Evolutionary conservation across 37 sponge, comb jelly and placozoan genomes (phyloP), one percentile per base, ranked within the genome.

Genomic region (Spongilla lacustris): DNA sequence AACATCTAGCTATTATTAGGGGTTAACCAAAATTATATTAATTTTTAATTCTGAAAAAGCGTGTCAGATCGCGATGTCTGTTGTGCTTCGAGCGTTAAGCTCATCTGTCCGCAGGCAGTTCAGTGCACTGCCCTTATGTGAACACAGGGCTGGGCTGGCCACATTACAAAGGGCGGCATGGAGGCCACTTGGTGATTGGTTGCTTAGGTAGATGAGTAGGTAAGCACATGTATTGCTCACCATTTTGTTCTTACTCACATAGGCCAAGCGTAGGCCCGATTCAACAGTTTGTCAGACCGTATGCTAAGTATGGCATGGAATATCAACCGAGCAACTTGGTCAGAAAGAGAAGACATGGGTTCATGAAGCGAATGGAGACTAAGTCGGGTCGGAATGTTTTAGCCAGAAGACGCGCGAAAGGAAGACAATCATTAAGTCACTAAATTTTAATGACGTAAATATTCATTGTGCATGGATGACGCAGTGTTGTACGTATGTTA

Each of bases 261-360:
- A 58, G 58, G 21, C 11, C 58, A 17, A 58, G 58, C 29, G 28
- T 58, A 50, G 67, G 67, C 67, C 88, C 88, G 12, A 22, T 82
- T 0, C 83, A 82, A 28, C 69, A 23, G 69, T 69, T 82, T 37
- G 22, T 33, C 13, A 58, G 81, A 28, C 31, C 8, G 34, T 82
- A 82, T 82, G 88, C 83, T 25, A 37, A 68, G 37, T 73, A 83
- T 83, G 98, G 98, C 25, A 88, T 88, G 88, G 95, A 97, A 50
- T 97, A 97, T 72, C 98, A 97, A 58, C 98, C 98, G 11, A 97
- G 83, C 84, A 95, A 88, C 67, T 49, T 88, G 24, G 82, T 84
- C 71, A 80, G 98, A 41, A 97, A 97, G 94, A 87, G 84, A 81
- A 81, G 79, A 25, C 92, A 95, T 81, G 98, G 98, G 0, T 97